These are phyloP conservation scores for Cerastis leucographa DNA, from an alignment of 2,888 invertebrate genomes.

Conservation along the genomic window DNA sequence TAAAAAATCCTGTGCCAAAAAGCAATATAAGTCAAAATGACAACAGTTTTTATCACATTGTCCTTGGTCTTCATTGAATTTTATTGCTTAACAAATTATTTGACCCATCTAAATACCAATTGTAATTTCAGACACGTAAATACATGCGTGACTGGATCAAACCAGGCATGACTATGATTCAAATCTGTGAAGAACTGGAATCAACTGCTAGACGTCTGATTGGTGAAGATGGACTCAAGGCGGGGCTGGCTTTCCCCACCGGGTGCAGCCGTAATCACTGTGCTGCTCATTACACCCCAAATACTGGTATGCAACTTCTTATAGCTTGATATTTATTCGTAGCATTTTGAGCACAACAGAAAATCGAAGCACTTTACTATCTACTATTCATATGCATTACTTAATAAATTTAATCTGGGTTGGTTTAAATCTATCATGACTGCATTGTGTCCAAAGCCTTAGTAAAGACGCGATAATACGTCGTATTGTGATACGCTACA, in stretches of 20 bases:
- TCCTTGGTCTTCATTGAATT: conserved; percentile 42
- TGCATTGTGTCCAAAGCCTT: background rate
- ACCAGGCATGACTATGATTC: conserved; percentile 99
- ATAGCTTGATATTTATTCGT: background rate
- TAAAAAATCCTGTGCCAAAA: conserved; percentile 6
- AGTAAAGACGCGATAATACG: background rate
- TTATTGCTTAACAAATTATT: conserved; percentile 23
- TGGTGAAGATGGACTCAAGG: conserved; percentile 98
- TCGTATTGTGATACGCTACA: background rate
- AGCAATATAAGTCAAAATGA: conserved; percentile 1
- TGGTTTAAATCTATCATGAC: background rate
- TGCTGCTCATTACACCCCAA: conserved; percentile 99
- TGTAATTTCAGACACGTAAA: conserved; percentile 93
- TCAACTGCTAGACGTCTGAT: conserved; percentile 97
- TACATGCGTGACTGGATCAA: conserved; percentile 98
- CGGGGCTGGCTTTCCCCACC: conserved; percentile 98
- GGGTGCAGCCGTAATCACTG: conserved; percentile 99
- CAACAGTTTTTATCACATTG: conserved; percentile 18
- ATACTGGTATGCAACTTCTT: conserved; percentile 92
- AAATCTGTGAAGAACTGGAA: conserved; percentile 99
- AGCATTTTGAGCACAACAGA: background rate
- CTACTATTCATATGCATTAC: background rate
- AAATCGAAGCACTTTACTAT: background rate
- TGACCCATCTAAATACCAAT: conserved; percentile 18
- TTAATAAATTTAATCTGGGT: background rate